Evolutionary conservation across 2,888 invertebrate genomes (phyloP), one percentile per base, ranked within the genome.

Genomic region (Rhodophaea formosa): DNA sequence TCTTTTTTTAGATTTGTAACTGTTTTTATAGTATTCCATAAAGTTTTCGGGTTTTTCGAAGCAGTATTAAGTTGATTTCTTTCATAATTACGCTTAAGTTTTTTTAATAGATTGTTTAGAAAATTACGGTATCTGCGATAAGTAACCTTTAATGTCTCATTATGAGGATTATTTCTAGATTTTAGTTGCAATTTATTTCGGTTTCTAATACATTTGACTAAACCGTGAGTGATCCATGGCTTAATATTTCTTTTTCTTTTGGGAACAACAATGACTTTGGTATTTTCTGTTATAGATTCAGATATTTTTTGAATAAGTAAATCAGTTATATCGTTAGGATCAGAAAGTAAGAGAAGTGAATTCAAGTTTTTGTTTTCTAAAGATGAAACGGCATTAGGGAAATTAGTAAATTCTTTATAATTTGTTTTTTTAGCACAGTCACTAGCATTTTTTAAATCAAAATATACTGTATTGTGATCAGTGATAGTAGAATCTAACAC

Each of bases 171-270:
- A 23, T 42, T 1, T 56, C 39, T 42, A 29, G 16, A 7, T 49
- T 56, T 39, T 30, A 15, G 30, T 14, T 51, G 39, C 7, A 47
- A 14, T 30, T 42, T 16, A 12, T 58, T 53, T 17, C 51, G 30
- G 16, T 56, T 45, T 45, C 51, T 17, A 30, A 32, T 16, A 29
- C 53, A 45, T 12, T 43, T 35, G n/a, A 53, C 7, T 16, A 43
- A 44, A 10, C 58, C 57, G 0, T 10, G 42, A 3, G 47, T 39
- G 29, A 46, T 57, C 52, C 39, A 15, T n/a, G 35, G 52, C n/a
- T 44, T 58, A 23, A 47, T 15, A n/a, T 14, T 56, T 15, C 8
- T 7, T 49, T 56, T 56, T n/a, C 56, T 56, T 44, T 56, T 56
- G 17, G 16, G 6, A 7, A 23, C 17, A 39, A 35, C 23, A 39